These are phyloP conservation scores for Cercopithecus petaurista DNA, from an alignment of 2,797 vertebrate genomes.

Conservation along the genomic window DNA sequence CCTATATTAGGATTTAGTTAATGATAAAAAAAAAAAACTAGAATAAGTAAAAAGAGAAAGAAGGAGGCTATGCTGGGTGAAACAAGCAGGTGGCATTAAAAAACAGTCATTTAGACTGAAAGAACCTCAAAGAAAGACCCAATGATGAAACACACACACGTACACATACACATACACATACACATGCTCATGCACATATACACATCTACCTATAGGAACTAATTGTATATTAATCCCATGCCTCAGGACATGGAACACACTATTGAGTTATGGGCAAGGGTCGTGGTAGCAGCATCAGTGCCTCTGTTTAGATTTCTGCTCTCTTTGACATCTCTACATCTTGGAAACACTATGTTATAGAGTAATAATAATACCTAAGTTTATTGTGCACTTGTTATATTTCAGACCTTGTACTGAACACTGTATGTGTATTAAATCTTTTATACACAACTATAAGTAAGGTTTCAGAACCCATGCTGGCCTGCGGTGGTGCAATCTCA, in stretches of 20 bases:
- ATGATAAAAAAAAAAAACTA: neutral
- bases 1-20: neutral
- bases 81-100: neutral
- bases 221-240: neutral
- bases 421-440: neutral
- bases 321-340: neutral
- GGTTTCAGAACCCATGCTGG: neutral
- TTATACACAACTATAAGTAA: neutral
- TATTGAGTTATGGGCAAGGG: neutral
- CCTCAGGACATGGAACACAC: neutral
- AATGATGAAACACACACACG: neutral
- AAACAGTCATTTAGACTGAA: neutral
- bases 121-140: neutral
- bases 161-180: neutral
- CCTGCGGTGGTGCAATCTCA: neutral
- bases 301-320: neutral
- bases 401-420: neutral
- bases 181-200: neutral
- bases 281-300: neutral
- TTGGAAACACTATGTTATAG: neutral
- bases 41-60: neutral
- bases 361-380: neutral
- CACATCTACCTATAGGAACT: neutral
- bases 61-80: neutral
- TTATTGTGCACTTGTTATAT: neutral